Evolutionary conservation across 2,113 vertebrate genomes (phyloP), one percentile per base, ranked within the genome.

Genomic region (Corydoras sp.): DNA sequence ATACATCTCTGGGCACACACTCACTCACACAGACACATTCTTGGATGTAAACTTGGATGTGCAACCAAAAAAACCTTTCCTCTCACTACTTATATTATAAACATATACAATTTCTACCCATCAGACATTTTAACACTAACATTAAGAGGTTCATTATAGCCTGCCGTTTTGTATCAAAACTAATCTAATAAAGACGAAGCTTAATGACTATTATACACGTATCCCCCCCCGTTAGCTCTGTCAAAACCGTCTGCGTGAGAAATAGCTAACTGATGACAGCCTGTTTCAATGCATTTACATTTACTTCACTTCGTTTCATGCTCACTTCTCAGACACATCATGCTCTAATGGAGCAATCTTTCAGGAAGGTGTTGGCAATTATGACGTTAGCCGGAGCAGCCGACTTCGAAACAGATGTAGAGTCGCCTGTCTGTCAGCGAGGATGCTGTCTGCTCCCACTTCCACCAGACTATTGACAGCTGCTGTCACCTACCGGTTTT

Each of bases 401-500:
- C 81, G 75, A 67, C 70, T 75, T 62, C 58, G 69, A 69, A 76
- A 78, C 79, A 81, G 76, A 32, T 66, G 56, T 10, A 68, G 70
- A 72, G 69, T 79, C n/a, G 2, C 68, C 10, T 63, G 69, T 80
- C 87, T 92, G 88, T 92, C 88, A 87, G 75, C 83, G 80, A 79
- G 55, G 80, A 79, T 84, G 81, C 82, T 86, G 87, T 87, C 87
- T 82, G 84, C 72, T 76, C 67, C 76, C 80, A 85, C 86, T 82
- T 85, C 81, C 86, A 84, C 81, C 30, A 29, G 76, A 67, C 68
- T 79, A 77, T 79, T 84, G 85, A 88, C 83, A 84, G 82, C 80
- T 83, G 80, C 88, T 90, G 88, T 89, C 91, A 90, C 81, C 86
- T 87, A 76, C 62, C 69, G 68, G 71, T 79, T 81, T 76, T 77